Conservation (phyloP, 2,113 vertebrate genomes). For the Hiodon alosoides region DNA sequence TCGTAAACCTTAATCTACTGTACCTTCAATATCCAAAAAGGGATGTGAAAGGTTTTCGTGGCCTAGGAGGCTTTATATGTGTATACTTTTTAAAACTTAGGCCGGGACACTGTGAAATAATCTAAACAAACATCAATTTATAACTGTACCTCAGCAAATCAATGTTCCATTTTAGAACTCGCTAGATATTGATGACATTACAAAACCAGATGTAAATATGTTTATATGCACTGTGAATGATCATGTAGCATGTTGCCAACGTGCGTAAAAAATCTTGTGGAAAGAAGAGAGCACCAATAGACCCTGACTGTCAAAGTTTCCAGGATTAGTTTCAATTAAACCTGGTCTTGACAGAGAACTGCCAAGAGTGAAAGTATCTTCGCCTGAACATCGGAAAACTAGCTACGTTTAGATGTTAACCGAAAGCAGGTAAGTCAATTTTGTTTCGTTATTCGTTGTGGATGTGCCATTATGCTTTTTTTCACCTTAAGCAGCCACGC, state of each 20-base stretch:
- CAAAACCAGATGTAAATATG: neutral
- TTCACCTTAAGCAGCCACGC: neutral
- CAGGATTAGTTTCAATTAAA: neutral
- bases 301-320: neutral
- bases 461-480: neutral
- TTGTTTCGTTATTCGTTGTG: neutral
- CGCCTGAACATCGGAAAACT: neutral
- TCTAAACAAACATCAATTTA: neutral
- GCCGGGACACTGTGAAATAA: neutral
- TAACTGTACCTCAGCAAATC: neutral
- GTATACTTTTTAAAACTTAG: neutral
- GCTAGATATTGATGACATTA: neutral
- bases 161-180: neutral
- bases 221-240: neutral
- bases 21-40: neutral
- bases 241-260: neutral
- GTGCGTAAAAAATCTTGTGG: neutral
- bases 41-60: neutral
- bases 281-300: neutral
- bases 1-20: too few species aligned
- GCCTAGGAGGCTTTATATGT: neutral
- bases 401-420: conserved; percentile 55
- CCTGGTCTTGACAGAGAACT: neutral
- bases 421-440: conserved; percentile 57
- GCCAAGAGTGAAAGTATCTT: neutral